phyloP scores from a whole-genome alignment of 2,113 vertebrate genomes.

The Lichenostomus cassidix region DNA sequence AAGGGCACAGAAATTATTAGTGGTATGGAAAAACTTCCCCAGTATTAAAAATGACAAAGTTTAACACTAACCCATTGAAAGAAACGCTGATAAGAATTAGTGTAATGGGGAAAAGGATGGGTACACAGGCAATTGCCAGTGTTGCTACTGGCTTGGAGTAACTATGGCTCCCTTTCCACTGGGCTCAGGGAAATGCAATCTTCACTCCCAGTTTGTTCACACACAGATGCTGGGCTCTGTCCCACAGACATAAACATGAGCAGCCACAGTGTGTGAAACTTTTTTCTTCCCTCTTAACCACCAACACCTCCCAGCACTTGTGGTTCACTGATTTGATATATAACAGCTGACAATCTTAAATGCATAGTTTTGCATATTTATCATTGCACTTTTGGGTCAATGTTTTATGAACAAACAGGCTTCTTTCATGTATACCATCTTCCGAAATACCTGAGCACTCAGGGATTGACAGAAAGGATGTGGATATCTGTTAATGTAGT shows the following conservation, averaged over 20 bases:
- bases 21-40: background rate
- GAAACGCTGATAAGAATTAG: background rate
- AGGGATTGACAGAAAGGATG: background rate
- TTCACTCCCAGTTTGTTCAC: background rate
- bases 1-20: background rate
- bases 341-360: background rate
- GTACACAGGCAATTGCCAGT: background rate
- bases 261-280: rapidly evolving
- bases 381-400: background rate
- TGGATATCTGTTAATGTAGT: background rate
- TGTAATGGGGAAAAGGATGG: background rate
- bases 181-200: background rate
- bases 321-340: background rate
- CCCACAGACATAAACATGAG: rapidly evolving
- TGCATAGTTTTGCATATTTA: background rate
- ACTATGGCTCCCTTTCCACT: background rate
- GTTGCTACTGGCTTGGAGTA: background rate
- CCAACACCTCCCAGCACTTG: too few relatives aligned
- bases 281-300: background rate
- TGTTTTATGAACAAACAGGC: background rate
- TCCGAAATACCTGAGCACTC: background rate
- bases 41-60: background rate
- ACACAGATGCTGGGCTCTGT: background rate
- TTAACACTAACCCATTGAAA: background rate
- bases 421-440: background rate